Base-by-base conservation (phyloP, 2,888 invertebrate genomes). In the Tenthredo scrophulariae region DNA sequence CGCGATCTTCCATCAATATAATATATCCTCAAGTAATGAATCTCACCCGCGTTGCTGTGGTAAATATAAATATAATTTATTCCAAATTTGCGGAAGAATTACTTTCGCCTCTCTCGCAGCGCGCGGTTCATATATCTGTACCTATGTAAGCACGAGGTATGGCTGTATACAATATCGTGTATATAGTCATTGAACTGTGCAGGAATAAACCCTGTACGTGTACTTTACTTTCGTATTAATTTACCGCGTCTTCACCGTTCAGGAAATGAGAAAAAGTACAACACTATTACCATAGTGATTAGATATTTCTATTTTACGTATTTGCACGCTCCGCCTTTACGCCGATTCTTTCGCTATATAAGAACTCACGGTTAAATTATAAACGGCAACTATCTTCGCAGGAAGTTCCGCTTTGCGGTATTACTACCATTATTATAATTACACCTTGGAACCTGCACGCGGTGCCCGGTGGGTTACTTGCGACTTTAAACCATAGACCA, bases 141-240 rank as follows among this genome's bases (percentile, higher is more conserved):
- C n/a, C 7, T 6, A 6, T 33, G 22, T 58, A 80, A 26, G 58
- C 15, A 40, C 22, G 26, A n/a, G 37, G 29, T 6, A 37, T 18
- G 33, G 18, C 13, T 18, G 7, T 15, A 26, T 37, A 50, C n/a
- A 22, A 37, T 54, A 80, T 80, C 80, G 80, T 40, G 50, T 54
- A n/a, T 50, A 10, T 67, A 80, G 80, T 58, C 80, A 80, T 80
- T 62, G 62, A 80, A 80, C 80, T 80, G 80, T 62, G 43, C 65
- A 29, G 29, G n/a, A 79, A 29, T 46, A 29, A 58, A 43, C 37
- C 37, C 58, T 33, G 9, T 29, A 26, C 9, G 29, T 13, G 7
- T 29, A 33, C 46, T 83, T 70, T 46, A 37, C 83, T 83, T 83
- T 83, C 67, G 67, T 83, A 67, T 70, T 83, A 74, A 83, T 83